Base-by-base conservation (phyloP, 1,140 invertebrate genomes). In the Trypoxylus dichotomus region DNA sequence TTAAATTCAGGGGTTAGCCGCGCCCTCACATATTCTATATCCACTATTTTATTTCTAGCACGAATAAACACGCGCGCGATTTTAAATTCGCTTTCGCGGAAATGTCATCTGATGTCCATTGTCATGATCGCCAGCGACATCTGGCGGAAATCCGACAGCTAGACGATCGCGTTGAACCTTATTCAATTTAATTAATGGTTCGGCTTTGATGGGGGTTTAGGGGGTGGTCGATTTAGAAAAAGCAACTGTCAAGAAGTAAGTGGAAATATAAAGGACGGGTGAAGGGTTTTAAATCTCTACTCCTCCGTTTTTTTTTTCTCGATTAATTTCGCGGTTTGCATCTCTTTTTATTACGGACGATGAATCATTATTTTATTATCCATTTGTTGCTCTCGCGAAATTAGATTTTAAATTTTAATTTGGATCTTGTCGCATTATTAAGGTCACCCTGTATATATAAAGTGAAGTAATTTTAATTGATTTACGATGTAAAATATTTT, bases 131-230 rank as follows among this genome's bases (percentile, higher is more conserved):
- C 78, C 81, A 78, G 79, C 77, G 81, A 82, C 82, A 82, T 84
- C 80, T 82, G 83, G 81, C 82, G 82, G 80, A 84, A 82, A 83
- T 84, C 82, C 81, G 82, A 82, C 82, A 80, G 80, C 79, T 29
- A 77, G 75, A 76, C 41, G 21, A 43, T 72, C 58, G 76, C 76
- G 37, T 60, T 77, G 60, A 63, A 63, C 60, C 76, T 81, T 77
- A 80, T 81, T 82, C 82, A 83, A 84, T 84, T 84, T 83, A 84
- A 84, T 84, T 84, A 83, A 83, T 82, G 82, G 81, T 80, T 80
- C 81, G 81, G 80, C 82, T 83, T 63, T 24, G n/a, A 63, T 63
- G 19, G 60, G 60, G 25, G 60, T 47, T 47, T 13, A 58, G 47
- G 21, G 47, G 47, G 60, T 63, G n/a, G 60, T 11, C 60, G 60